Evolutionary conservation across 2,113 vertebrate genomes (phyloP), one percentile per base, ranked within the genome.

Genomic region (Gallinago jamesoni): DNA sequence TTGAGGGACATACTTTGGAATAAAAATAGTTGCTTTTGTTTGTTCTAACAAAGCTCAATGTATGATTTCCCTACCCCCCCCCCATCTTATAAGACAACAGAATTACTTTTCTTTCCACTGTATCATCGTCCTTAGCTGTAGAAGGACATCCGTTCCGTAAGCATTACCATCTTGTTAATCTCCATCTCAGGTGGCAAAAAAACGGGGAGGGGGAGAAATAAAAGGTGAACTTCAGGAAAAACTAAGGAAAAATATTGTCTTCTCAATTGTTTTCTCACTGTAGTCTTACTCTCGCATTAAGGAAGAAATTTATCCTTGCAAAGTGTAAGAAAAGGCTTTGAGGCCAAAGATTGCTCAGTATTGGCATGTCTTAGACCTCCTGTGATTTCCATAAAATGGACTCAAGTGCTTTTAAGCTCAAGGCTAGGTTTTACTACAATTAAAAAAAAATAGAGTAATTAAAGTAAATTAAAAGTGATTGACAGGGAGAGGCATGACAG

Each of bases 171-270:
- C 9, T 90, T 72, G 72, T 85, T 92, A 75, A 76, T 56, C 35
- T 82, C 3, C 35, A 33, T 55, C n/a, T n/a, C 33, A 73, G 41
- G 47, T n/a, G 8, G 17, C 3, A n/a, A 47, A 88, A 72, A 24
- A 15, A 15, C 5, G 3, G 3, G 3, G 6, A 4, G 19, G 1
- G 2, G 41, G 7, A n/a, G 31, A 31, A 56, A 59, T 24, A 62
- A 47, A 70, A 88, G 3, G 5, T 25, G 7, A 69, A 66, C 17
- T 82, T 93, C 17, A 17, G 27, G 27, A 60, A 69, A 86, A 84
- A 43, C 2, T 20, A 41, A 33, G 33, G 8, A 33, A 84, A 73
- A 79, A 73, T 10, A 43, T 11, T 8, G 3, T 88, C 30, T 77
- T 75, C 43, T 70, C 18, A 17, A 5, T 63, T n/a, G 3, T 88